Conservation (phyloP, 92 coral and sea anemone genomes). For the Epizoanthus stellaris region DNA sequence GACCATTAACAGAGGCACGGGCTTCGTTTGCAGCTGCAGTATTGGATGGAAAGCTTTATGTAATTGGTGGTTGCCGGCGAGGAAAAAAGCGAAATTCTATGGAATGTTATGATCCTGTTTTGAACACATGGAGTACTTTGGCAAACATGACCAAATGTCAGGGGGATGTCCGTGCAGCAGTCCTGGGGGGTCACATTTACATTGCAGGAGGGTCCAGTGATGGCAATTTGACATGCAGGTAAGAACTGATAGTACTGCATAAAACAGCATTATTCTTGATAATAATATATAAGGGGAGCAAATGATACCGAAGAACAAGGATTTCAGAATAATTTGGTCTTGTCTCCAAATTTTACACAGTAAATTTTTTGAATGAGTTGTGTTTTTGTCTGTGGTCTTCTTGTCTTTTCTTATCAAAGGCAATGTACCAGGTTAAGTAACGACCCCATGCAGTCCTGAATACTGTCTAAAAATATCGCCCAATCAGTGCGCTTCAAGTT, state of each 20-base stretch:
- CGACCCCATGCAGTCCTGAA: too few relatives aligned
- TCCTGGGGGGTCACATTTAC: constrained; percentile 88
- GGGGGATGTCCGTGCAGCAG: constrained; percentile 97
- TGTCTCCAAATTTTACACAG: background rate
- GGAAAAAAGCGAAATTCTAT: constrained; percentile 88
- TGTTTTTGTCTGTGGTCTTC: background rate
- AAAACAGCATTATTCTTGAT: too few relatives aligned
- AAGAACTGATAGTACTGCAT: background rate
- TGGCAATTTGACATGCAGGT: constrained; percentile 96
- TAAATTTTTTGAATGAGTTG: background rate
- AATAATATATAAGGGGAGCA: too few relatives aligned
- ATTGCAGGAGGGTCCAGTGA: constrained; percentile 99
- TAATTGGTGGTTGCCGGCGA: constrained; percentile 94
- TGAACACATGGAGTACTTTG: constrained; percentile 75
- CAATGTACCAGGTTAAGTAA: too few relatives aligned
- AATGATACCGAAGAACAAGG: too few relatives aligned
- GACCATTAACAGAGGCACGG: constrained; percentile 83
- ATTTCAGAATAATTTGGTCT: too few relatives aligned
- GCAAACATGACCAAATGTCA: constrained; percentile 84
- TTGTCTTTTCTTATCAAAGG: too few relatives aligned
- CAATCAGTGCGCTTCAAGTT: too few relatives aligned
- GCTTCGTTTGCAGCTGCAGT: constrained; percentile 90
- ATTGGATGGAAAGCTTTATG: constrained; percentile 82
- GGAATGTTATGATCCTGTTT: constrained; percentile 92
- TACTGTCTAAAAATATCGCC: too few relatives aligned